These are phyloP conservation scores for Panzeria rudis DNA, from an alignment of 2,888 invertebrate species.

Conservation along the genomic window DNA sequence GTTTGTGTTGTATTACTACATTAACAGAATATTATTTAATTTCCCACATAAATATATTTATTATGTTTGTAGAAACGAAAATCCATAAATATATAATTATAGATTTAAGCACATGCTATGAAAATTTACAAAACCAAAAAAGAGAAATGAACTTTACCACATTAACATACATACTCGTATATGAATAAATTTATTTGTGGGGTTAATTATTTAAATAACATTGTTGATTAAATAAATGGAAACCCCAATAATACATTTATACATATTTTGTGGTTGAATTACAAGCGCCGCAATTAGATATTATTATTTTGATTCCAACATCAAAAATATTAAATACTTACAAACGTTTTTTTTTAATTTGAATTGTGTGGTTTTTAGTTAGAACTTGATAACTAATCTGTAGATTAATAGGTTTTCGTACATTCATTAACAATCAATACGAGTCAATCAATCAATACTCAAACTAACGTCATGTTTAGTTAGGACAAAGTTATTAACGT, in stretches of 20 bases:
- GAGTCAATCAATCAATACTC: too few species aligned
- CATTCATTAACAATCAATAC: too few species aligned
- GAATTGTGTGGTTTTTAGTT: background rate
- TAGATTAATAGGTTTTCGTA: too few species aligned
- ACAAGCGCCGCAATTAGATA: background rate
- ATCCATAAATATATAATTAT: background rate
- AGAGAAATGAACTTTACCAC: background rate
- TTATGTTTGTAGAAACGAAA: background rate
- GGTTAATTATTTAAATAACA: slow-evolving; percentile 7
- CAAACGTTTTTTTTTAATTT: background rate
- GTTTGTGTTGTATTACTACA: background rate
- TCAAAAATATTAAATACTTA: background rate
- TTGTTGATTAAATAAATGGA: slow-evolving; percentile 10
- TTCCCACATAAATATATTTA: background rate
- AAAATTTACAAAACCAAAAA: background rate
- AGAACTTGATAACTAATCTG: too few species aligned
- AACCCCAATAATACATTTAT: background rate
- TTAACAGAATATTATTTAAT: background rate
- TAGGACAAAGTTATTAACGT: too few species aligned
- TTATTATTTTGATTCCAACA: background rate
- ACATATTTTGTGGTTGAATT: slow-evolving; percentile 20
- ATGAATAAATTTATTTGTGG: slow-evolving; percentile 15
- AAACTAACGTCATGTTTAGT: too few species aligned
- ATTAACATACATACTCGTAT: background rate
- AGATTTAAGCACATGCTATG: background rate